Evolutionary conservation across 1,140 invertebrate genomes (phyloP), one percentile per base, ranked within the genome.

Genomic region (Drosophila lini): DNA sequence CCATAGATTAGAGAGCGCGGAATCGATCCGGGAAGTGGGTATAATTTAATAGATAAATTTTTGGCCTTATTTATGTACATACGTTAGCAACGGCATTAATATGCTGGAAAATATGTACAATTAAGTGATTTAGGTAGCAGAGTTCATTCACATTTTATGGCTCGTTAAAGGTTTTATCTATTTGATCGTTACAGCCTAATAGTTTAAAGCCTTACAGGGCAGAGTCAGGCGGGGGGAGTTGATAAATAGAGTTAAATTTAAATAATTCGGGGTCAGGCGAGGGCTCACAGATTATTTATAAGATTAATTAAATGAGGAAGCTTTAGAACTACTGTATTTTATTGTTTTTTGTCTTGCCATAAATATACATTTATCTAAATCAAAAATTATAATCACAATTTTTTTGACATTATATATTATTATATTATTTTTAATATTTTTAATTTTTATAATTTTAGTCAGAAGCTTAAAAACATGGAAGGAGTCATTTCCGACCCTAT

Each of bases 101-200:
- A 36, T 61, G 32, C 31, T 15, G 3, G n/a, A 31, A 36, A 62
- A 32, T 40, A 16, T 31, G 9, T 0, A 11, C 15, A 42, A 25
- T 63, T 59, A 25, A 5, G 53, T 8, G n/a, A 5, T 16, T 42
- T 16, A 16, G 16, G 19, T n/a, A 7, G 0, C 28, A 25, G 25
- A 63, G 61, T 63, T 63, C 61, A 42, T 42, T 63, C 16, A 63
- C 61, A 13, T 42, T 32, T 60, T 19, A 60, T 42, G 38, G 38
- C 19, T 42, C 36, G 38, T 60, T 63, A 2, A 31, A 16, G 22
- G 19, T 9, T 3, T 9, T 5, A 60, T 63, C 38, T 16, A 0
- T 8, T 3, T 16, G 11, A 63, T 63, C 56, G 31, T 63, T 36
- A 42, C 56, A 63, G 28, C 16, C 55, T 60, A 41, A 63, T 63